phyloP scores from a whole-genome alignment of 2,888 invertebrate genomes.

The Coelopa pilipes region DNA sequence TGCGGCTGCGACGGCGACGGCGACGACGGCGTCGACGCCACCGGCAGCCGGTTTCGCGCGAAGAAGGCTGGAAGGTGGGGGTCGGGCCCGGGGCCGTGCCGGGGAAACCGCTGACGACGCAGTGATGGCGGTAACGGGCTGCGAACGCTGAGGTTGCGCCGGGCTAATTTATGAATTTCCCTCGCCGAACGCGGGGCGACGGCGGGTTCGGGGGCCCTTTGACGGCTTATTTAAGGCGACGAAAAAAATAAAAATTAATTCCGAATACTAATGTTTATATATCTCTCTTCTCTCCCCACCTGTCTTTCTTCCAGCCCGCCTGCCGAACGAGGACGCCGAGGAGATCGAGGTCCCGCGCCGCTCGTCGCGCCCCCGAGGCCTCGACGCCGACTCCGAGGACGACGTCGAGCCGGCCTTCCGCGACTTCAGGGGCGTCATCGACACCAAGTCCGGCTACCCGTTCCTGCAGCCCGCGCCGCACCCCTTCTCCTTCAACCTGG shows the following conservation, averaged over 20 bases:
- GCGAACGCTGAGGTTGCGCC: constrained; percentile 6
- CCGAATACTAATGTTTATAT: constrained; percentile 4
- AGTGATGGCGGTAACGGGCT: constrained; percentile 14
- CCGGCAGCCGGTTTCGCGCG: background rate
- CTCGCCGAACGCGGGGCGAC: too few relatives aligned
- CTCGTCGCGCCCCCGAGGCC: constrained; percentile 37
- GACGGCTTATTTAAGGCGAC: background rate
- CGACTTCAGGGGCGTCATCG: constrained; percentile 63
- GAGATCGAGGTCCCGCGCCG: constrained; percentile 55
- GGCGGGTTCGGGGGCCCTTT: too few relatives aligned
- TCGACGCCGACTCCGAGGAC: constrained; percentile 40
- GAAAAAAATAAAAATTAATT: background rate
- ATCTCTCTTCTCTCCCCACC: constrained; percentile 21
- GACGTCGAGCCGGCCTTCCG: constrained; percentile 54
- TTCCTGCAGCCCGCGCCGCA: constrained; percentile 60
- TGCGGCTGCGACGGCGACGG: background rate
- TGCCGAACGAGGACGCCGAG: constrained; percentile 61
- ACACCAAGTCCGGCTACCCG: constrained; percentile 60
- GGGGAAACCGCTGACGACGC: constrained; percentile 31
- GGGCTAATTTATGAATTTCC: background rate
- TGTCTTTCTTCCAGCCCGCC: constrained; percentile 52
- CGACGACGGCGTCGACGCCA: background rate
- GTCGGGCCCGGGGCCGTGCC: background rate
- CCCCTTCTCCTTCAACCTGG: constrained; percentile 56
- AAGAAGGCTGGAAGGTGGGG: background rate